These are phyloP conservation scores for Drosophila nigricruria DNA, from an alignment of 2,888 invertebrate species.

Conservation along the genomic window DNA sequence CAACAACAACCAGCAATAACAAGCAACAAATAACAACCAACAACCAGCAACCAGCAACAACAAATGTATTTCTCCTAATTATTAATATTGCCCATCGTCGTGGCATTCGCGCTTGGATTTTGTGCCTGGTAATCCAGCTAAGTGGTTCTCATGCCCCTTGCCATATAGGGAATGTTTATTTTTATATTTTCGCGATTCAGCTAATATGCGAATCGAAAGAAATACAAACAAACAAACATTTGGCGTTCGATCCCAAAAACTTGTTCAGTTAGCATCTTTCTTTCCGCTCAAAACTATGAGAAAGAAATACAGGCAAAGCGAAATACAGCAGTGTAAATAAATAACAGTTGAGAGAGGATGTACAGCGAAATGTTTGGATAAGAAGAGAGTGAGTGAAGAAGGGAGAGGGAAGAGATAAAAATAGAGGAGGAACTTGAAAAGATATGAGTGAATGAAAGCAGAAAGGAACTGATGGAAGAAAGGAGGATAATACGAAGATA, in stretches of 20 bases:
- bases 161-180: constrained; percentile 1
- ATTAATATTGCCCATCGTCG: constrained; percentile 48
- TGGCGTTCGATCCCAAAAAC: constrained; percentile 21
- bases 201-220: constrained; percentile 31
- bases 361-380: not conserved
- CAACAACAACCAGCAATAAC: constrained; percentile 1
- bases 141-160: constrained; percentile 35
- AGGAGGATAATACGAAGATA: not conserved
- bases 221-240: constrained; percentile 23
- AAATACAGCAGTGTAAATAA: not conserved
- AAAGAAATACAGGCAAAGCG: not conserved
- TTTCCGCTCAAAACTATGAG: constrained; percentile 10
- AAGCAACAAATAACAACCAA: not conserved
- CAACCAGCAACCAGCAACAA: not conserved
- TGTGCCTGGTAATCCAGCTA: constrained; percentile 48
- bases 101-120: constrained; percentile 32
- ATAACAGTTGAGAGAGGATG: not conserved
- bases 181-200: constrained; percentile 29
- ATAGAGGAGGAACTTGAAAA: not conserved
- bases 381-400: not conserved
- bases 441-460: not conserved
- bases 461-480: too few relatives aligned
- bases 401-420: not conserved
- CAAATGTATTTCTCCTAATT: constrained; percentile 48
- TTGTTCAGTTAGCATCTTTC: constrained; percentile 43